A percentile compares a stretch with the other conserved stretches of the same genome.
phyloP scores from a whole-genome alignment of 2,113 vertebrate species.

The Columba janthina region DNA sequence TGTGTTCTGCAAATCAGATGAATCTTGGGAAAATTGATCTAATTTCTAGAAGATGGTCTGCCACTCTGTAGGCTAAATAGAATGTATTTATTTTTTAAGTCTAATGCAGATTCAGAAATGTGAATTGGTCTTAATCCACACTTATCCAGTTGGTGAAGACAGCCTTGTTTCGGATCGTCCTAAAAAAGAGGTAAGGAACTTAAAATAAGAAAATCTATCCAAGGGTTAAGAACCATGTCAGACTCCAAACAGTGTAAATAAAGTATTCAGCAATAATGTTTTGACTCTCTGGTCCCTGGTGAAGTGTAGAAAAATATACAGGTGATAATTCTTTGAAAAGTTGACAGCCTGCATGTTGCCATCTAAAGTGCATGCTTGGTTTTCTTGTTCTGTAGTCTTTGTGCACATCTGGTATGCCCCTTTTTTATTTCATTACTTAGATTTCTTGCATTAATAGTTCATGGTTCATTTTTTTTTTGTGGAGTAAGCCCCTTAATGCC shows the following conservation, averaged over 20 bases:
- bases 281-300: neutral
- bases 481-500: neutral
- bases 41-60: neutral
- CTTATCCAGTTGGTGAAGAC: slow-evolving; percentile 94
- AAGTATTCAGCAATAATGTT: neutral
- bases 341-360: neutral
- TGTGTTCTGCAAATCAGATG: neutral
- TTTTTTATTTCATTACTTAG: neutral
- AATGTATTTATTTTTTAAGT: slow-evolving; percentile 69
- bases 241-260: neutral
- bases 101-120: slow-evolving; percentile 98
- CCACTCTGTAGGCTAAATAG: neutral
- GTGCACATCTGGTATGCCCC: neutral
- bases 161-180: slow-evolving; percentile 94
- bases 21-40: neutral
- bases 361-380: neutral
- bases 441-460: neutral
- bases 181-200: slow-evolving; percentile 89
- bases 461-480: neutral
- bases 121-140: slow-evolving; percentile 95
- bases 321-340: neutral
- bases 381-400: neutral
- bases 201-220: neutral
- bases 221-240: neutral
- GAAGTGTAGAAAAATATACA: neutral